Evolutionary conservation across 2,113 vertebrate genomes (phyloP), one percentile per base, ranked within the genome.

Genomic region (Triplophysa rosa): DNA sequence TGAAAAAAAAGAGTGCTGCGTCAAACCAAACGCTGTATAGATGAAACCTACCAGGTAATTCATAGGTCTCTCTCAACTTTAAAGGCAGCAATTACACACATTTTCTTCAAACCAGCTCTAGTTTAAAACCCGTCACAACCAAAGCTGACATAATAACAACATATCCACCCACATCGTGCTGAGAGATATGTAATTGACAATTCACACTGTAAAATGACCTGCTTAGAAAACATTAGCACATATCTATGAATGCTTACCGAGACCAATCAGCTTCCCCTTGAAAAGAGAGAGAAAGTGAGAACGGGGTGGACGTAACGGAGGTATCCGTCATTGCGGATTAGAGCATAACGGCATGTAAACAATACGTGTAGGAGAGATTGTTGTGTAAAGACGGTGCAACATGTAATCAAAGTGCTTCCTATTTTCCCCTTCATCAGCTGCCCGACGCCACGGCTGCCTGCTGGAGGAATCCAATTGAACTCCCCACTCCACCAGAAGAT

Each of bases 401-500:
- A 92, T 88, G 91, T 91, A 93, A 93, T 94, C 91, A 93, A 93
- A 92, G 92, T 85, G 83, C 87, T 86, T 80, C 90, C 90, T 90
- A 91, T 91, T 91, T 90, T 91, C 91, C 88, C 87, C 92, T 92
- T 92, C 92, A 93, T 93, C 92, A 91, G 90, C 90, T 88, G 88
- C 90, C 90, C 89, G 84, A 84, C 47, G 90, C 88, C 90, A 88
- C 85, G 88, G 83, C 87, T 84, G 87, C 82, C 89, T 88, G 90
- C 90, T 88, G 88, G 88, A 90, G 89, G 89, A 93, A 93, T 92
- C 92, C 92, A 93, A 94, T 94, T 93, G 93, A 93, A 94, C 93
- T 92, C 92, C 58, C 91, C 90, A 91, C 91, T 92, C 90, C 85
- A 89, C 89, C 82, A 86, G 87, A 90, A 91, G 91, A 93, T 91